Base-by-base conservation (phyloP, 2,888 invertebrate species). In the Candidula unifasciata region DNA sequence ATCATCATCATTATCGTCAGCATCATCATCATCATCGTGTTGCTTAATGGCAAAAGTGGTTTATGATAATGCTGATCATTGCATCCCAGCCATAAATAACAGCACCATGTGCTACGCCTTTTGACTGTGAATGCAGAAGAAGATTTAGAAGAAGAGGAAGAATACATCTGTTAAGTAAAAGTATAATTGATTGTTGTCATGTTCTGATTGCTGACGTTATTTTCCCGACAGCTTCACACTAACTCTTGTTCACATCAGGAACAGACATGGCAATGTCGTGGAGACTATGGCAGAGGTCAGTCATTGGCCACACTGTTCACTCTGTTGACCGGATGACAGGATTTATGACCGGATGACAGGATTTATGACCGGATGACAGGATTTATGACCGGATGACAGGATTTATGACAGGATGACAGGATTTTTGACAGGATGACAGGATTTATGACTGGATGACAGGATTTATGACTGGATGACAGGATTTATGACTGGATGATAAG, bases 261-360 rank as follows among this genome's bases (percentile, higher is more conserved):
- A 99, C 94, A 95, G 99, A 0, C 99, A 99, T 94, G 96, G 96
- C 6, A 97, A 98, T 94, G 99, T 99, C 0, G 99, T 99, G 18
- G 98, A 98, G 93, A 99, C 99, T 0, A 99, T 99, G 99, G 99
- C 99, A 0, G 94, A 95, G 92, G 93, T 93, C 83, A 54, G 87
- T 44, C 13, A 13, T 44, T 1, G 44, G 44, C 6, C 44, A 57
- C 8, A 18, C 10, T 66, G 71, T 21, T 21, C 3, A n/a, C 35
- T 30, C 30, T 24, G 18, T 30, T 69, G 33, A 33, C 16, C 27
- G 3, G 16, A 8, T 68, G n/a, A 6, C 30, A 27, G 30, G 8
- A 60, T n/a, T 60, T n/a, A 54, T 13, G 54, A 18, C 13, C 54
- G 18, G n/a, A n/a, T n/a, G n/a, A n/a, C n/a, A n/a, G n/a, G n/a